These are phyloP conservation scores for Enteromius trimaculatus DNA, from an alignment of 2,797 vertebrate genomes.

Conservation along the genomic window DNA sequence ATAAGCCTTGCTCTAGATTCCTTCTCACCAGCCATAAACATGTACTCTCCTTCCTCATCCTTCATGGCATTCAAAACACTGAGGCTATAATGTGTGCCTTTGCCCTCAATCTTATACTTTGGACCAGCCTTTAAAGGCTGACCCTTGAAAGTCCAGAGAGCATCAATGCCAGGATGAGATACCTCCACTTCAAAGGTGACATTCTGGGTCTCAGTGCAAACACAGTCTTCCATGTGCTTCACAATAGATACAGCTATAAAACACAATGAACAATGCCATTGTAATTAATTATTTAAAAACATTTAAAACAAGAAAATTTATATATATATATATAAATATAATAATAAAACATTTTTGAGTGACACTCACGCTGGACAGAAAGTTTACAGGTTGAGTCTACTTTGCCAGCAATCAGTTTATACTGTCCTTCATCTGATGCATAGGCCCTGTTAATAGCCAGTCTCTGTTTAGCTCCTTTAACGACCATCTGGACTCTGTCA, in stretches of 20 bases:
- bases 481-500: slow-evolving; percentile 88
- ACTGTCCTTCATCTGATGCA: slow-evolving; percentile 90
- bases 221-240: slow-evolving; percentile 88
- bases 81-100: slow-evolving; percentile 85
- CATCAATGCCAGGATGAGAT: slow-evolving; percentile 91
- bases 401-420: slow-evolving; percentile 90
- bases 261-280: slow-evolving; percentile 31
- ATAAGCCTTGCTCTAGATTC: slow-evolving; percentile 89
- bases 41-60: slow-evolving; percentile 95
- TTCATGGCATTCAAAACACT: slow-evolving; percentile 93
- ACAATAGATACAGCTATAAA: slow-evolving; percentile 89
- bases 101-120: slow-evolving; percentile 90
- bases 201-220: slow-evolving; percentile 96
- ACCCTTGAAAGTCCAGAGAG: slow-evolving; percentile 90
- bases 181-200: slow-evolving; percentile 90
- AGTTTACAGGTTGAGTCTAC: slow-evolving; percentile 91
- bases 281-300: background rate
- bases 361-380: slow-evolving; percentile 86
- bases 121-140: slow-evolving; percentile 85
- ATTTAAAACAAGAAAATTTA: background rate
- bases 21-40: slow-evolving; percentile 93
- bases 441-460: slow-evolving; percentile 86
- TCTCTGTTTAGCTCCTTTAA: slow-evolving; percentile 94
- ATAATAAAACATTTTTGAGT: background rate
- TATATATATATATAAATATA: too few species aligned